Evolutionary conservation across 2,888 invertebrate genomes (phyloP).

Genomic region (Melanostoma mellinum): DNA sequence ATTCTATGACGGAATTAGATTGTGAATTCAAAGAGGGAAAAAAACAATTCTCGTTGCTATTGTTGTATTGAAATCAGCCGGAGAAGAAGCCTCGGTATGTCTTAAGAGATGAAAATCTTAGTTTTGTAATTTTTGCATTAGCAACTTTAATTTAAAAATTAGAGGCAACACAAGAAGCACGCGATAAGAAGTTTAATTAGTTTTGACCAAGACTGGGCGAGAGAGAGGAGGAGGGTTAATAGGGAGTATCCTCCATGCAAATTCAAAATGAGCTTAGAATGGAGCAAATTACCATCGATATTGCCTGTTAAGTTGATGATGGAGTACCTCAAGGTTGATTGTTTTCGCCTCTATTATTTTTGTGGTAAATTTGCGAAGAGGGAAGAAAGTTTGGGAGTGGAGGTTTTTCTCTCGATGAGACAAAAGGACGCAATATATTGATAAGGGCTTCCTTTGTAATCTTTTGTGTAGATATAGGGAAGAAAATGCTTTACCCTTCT

Average conservation of each 20-base stretch:
- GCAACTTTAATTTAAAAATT: constrained; percentile 63
- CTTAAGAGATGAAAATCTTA: constrained; percentile 48
- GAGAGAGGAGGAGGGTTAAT: too few relatives aligned
- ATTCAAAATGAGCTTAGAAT: background rate
- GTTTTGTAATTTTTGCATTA: constrained; percentile 63
- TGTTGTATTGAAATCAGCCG: constrained; percentile 8
- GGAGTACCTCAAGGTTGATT: constrained; percentile 21
- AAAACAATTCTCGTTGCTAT: constrained; percentile 11
- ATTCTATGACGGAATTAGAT: constrained; percentile 68
- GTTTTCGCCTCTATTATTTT: background rate
- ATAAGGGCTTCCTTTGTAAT: too few relatives aligned
- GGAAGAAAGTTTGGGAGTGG: background rate
- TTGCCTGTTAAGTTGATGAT: constrained; percentile 3
- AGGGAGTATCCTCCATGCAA: background rate
- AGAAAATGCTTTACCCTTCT: too few relatives aligned
- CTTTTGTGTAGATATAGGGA: too few relatives aligned
- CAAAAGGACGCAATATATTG: too few relatives aligned
- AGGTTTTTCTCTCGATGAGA: too few relatives aligned
- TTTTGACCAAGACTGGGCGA: constrained; percentile 3
- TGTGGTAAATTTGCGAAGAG: background rate
- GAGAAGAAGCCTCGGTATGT: background rate
- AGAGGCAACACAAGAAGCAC: constrained; percentile 33
- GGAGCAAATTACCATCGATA: background rate
- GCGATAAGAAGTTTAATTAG: constrained; percentile 37
- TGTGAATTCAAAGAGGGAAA: constrained; percentile 46